Conservation (phyloP, 1,140 invertebrate genomes). For the Brachionus asplanchnoidis region DNA sequence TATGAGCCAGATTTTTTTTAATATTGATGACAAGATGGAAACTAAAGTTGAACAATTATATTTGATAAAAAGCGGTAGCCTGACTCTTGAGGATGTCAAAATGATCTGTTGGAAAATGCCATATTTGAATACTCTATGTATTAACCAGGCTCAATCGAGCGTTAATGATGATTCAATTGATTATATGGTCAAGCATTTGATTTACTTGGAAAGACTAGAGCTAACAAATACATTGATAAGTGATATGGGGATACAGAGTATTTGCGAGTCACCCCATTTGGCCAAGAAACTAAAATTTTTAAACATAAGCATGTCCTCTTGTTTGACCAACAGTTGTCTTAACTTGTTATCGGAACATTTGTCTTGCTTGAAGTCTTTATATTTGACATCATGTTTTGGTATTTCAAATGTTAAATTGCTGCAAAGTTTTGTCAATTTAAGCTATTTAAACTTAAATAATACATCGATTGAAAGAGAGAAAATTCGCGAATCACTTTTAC, state of each 20-base stretch:
- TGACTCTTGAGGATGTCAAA: background rate
- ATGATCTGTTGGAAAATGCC: conserved; percentile 9
- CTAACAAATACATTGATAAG: conserved; percentile 24
- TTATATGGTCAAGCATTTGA: background rate
- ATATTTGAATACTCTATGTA: background rate
- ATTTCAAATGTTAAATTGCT: conserved; percentile 30
- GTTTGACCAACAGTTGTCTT: conserved; percentile 32
- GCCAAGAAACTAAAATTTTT: conserved; percentile 19
- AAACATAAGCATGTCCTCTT: conserved; percentile 37
- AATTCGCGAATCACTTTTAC: conserved; percentile 3
- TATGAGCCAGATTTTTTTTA: background rate
- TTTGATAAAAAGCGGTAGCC: background rate
- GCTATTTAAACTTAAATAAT: conserved; percentile 38
- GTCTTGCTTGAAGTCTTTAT: background rate
- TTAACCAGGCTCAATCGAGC: conserved; percentile 33
- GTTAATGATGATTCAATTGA: conserved; percentile 7
- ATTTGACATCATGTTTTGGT: conserved; percentile 36
- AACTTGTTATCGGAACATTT: conserved; percentile 10
- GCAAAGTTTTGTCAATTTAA: conserved; percentile 27
- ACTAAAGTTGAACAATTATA: background rate
- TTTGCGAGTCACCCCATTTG: conserved; percentile 3
- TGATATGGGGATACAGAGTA: background rate
- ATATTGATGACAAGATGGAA: background rate
- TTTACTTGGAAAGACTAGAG: background rate
- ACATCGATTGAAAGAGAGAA: conserved; percentile 32